These are phyloP conservation scores for Cygnus atratus DNA, from an alignment of 2,113 vertebrate species.

Conservation along the genomic window DNA sequence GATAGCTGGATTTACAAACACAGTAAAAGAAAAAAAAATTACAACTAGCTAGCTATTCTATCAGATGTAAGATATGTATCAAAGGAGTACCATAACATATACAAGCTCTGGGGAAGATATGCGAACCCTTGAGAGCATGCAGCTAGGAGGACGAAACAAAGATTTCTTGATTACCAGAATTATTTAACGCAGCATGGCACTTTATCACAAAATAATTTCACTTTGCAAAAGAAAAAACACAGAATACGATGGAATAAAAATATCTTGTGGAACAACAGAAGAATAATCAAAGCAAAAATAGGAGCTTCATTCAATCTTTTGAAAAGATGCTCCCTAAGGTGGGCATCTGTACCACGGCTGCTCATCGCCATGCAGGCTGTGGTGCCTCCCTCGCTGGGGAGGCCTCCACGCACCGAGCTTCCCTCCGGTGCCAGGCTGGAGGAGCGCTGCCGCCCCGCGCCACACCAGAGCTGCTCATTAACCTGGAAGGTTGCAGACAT, in stretches of 20 bases:
- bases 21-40: background rate
- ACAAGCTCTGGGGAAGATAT: background rate
- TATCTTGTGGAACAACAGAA: background rate
- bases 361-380: background rate
- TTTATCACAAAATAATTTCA: background rate
- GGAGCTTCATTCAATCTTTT: background rate
- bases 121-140: background rate
- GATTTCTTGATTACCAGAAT: background rate
- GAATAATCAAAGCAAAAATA: background rate
- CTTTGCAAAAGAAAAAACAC: background rate
- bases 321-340: background rate
- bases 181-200: background rate
- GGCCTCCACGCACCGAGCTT: background rate
- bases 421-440: background rate
- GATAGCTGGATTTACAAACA: background rate
- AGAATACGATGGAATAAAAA: background rate
- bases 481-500: background rate
- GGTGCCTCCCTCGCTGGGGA: background rate
- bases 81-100: background rate
- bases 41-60: background rate
- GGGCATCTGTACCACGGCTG: background rate
- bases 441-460: accelerated
- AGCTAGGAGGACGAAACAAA: background rate
- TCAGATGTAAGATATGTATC: background rate
- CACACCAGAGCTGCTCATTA: background rate